Evolutionary conservation across 2,888 invertebrate genomes (phyloP).

Genomic region (Cephus rjabovi): DNA sequence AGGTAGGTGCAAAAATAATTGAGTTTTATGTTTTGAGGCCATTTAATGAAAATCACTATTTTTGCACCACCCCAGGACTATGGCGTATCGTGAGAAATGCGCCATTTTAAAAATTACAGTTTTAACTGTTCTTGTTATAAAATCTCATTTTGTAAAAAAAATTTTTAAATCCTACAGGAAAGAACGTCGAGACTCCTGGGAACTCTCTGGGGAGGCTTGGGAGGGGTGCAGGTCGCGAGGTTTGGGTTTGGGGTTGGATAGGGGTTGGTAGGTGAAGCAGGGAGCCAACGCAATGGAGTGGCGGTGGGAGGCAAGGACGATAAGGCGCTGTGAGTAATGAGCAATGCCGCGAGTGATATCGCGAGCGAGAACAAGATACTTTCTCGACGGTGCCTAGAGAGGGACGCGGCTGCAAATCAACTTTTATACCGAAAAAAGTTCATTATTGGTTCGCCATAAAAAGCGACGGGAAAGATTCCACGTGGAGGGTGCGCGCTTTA

Average conservation of each 20-base stretch:
- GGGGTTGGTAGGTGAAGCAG: constrained; percentile 32
- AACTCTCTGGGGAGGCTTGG: not conserved
- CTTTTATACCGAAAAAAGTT: constrained; percentile 62
- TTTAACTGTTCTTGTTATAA: not conserved
- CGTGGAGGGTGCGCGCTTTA: constrained; percentile 29
- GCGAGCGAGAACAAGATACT: constrained; percentile 53
- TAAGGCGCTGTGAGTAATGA: constrained; percentile 66
- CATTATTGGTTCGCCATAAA: constrained; percentile 66
- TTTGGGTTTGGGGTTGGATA: constrained; percentile 28
- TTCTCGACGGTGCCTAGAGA: constrained; percentile 35
- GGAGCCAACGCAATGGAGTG: constrained; percentile 41
- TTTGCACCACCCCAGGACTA: not conserved
- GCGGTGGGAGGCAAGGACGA: constrained; percentile 54
- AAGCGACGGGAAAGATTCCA: constrained; percentile 45
- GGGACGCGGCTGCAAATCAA: constrained; percentile 60
- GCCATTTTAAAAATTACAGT: not conserved
- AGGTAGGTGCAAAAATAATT: not conserved
- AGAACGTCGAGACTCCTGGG: not conserved
- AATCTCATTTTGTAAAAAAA: not conserved
- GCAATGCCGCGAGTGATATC: constrained; percentile 66
- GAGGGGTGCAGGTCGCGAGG: not conserved
- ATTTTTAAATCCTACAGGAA: not conserved
- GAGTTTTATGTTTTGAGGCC: too few relatives aligned
- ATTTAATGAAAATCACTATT: too few relatives aligned
- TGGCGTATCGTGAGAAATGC: not conserved